Evolutionary conservation across 2,113 vertebrate species (phyloP).

Genomic region (Paramormyrops kingsleyae): DNA sequence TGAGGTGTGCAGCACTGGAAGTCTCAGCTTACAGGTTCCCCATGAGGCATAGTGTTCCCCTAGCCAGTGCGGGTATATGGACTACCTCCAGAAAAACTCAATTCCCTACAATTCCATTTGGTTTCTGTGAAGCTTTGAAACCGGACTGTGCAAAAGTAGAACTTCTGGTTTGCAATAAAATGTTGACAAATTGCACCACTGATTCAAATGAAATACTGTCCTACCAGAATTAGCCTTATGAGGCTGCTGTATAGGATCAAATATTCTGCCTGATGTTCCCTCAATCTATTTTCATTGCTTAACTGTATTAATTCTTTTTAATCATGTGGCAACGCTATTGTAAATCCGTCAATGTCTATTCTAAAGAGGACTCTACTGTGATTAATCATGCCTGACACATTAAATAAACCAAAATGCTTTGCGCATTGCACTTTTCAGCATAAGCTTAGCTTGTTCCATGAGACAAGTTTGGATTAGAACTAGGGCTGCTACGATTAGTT

Average conservation of each 20-base stretch:
- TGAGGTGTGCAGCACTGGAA: neutral
- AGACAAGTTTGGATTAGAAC: too few species aligned
- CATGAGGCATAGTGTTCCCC: neutral
- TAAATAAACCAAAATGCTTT: neutral
- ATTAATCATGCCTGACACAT: neutral
- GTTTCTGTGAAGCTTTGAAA: too few species aligned
- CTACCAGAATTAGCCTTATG: neutral
- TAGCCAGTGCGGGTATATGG: too few species aligned
- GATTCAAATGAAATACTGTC: neutral
- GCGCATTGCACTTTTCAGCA: neutral
- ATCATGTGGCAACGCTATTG: neutral
- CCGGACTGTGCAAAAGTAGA: too few species aligned
- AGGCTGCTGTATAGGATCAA: neutral
- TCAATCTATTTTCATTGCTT: neutral
- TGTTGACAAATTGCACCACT: neutral
- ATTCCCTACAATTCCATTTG: too few species aligned
- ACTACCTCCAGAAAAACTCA: too few species aligned
- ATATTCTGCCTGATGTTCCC: neutral
- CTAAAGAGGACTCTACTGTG: neutral
- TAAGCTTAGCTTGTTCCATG: neutral
- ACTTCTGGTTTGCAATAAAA: too few species aligned
- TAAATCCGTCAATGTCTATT: neutral
- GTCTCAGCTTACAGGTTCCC: neutral
- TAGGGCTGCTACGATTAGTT: too few species aligned
- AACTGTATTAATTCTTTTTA: neutral